phyloP scores from a whole-genome alignment of 2,888 invertebrate genomes.

The Pocota personata region DNA sequence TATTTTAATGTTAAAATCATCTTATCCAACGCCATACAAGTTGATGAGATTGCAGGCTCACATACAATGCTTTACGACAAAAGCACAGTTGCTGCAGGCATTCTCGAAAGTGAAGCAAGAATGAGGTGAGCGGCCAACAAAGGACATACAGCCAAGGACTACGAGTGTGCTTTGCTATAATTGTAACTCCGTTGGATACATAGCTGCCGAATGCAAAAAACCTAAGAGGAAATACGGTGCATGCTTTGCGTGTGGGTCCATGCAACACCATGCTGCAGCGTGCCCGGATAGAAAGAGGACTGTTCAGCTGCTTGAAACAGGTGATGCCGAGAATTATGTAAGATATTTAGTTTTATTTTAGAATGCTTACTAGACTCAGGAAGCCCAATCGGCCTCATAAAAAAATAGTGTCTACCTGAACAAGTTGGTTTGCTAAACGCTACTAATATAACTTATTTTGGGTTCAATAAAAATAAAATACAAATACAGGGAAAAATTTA shows the following conservation, averaged over 20 bases:
- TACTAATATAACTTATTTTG: conserved; percentile 30
- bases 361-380: too few relatives aligned
- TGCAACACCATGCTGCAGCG: too few relatives aligned
- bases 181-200: background rate
- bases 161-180: background rate
- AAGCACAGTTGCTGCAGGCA: conserved; percentile 37
- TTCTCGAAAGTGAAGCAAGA: conserved; percentile 36
- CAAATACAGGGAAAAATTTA: too few relatives aligned
- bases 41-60: background rate
- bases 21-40: too few relatives aligned
- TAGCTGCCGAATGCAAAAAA: background rate
- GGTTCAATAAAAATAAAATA: conserved; percentile 65
- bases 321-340: background rate
- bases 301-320: background rate
- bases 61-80: too few relatives aligned
- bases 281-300: background rate
- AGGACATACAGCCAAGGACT: background rate
- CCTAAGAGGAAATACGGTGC: background rate
- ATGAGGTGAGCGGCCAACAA: background rate
- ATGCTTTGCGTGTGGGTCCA: conserved; percentile 12
- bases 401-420: conserved; percentile 27
- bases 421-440: conserved; percentile 2
- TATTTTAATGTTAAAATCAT: too few relatives aligned
- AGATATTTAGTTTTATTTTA: conserved; percentile 32
- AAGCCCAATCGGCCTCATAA: conserved; percentile 59